A percentile compares a stretch with the other conserved stretches of the same genome.
phyloP scores from a whole-genome alignment of 1,140 invertebrate genomes.

The Galendromus occidentalis region DNA sequence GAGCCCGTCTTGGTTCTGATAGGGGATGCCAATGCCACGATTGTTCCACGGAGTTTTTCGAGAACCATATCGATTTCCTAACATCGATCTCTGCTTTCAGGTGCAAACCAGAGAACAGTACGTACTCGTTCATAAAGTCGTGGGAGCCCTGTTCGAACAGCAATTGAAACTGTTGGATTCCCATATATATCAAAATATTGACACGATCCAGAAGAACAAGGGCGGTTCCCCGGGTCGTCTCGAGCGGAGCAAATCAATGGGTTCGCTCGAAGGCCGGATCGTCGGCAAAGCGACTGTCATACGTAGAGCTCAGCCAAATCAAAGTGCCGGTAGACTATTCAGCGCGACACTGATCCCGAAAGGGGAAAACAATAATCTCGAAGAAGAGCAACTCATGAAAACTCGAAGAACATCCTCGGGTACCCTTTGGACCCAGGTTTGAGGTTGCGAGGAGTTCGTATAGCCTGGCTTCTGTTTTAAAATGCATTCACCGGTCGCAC shows the following conservation, averaged over 20 bases:
- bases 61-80: background rate
- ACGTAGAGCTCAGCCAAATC: conserved; percentile 19
- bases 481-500: no score
- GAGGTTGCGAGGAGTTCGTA: conserved; percentile 11
- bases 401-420: background rate
- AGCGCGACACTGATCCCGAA: background rate
- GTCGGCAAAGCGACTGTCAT: conserved; percentile 23
- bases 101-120: conserved; percentile 30
- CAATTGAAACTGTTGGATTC: conserved; percentile 36
- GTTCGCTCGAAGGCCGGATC: conserved; percentile 17
- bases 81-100: background rate
- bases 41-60: background rate
- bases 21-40: no score
- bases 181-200: conserved; percentile 38
- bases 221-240: background rate
- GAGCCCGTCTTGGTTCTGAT: no score
- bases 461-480: background rate
- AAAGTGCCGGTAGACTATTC: background rate
- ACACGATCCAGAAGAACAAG: conserved; percentile 19
- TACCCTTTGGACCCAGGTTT: conserved; percentile 4
- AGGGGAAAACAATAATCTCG: background rate
- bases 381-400: background rate
- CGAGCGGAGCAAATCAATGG: conserved; percentile 6
- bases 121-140: conserved; percentile 33
- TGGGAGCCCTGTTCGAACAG: conserved; percentile 35